Evolutionary conservation across 2,113 vertebrate genomes (phyloP), one percentile per base, ranked within the genome.

Genomic region (Polypterus bichir): DNA sequence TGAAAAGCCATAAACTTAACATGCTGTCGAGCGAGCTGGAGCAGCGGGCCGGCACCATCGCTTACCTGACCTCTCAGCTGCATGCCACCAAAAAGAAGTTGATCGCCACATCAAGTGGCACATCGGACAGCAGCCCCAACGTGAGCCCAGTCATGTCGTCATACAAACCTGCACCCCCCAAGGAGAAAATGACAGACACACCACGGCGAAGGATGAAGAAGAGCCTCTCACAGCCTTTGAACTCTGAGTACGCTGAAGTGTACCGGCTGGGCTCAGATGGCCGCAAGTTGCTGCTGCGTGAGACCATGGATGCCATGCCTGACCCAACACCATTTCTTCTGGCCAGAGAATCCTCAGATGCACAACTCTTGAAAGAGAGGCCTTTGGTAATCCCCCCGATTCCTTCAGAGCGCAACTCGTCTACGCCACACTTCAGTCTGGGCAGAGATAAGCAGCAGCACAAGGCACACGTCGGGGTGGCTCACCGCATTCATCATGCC

Each of bases 311-410:
- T 5, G 91, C 92, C 67, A 99, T 99, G 96, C 96, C 96, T 0
- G 96, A 99, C 70, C 96, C 96, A 58, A 95, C 94, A 0, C 96
- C 96, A 0, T 99, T 99, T 59, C 80, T 98, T 49, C 74, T 94
- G 82, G 89, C 93, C 63, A 71, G 88, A 61, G 89, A 91, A 0
- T 74, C 88, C 0, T 76, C 83, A 0, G 92, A 96, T 59, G 81
- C 85, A 0, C 92, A 94, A 44, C 76, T 92, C 1, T 60, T 92
- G 44, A 90, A 92, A 66, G 92, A 96, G 68, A 77, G 92, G 70
- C 95, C 92, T 0, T 63, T 91, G 0, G 91, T 97, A 7, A 97
- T 98, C 27, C 96, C 95, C 0, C 96, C 96, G 0, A 99, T 99
- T 1, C 69, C 83, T 1, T 88, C 91, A 0, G 86, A 92, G 9